Evolutionary conservation across 2,888 invertebrate species (phyloP), one percentile per base, ranked within the genome.

Genomic region (Hyalella azteca): DNA sequence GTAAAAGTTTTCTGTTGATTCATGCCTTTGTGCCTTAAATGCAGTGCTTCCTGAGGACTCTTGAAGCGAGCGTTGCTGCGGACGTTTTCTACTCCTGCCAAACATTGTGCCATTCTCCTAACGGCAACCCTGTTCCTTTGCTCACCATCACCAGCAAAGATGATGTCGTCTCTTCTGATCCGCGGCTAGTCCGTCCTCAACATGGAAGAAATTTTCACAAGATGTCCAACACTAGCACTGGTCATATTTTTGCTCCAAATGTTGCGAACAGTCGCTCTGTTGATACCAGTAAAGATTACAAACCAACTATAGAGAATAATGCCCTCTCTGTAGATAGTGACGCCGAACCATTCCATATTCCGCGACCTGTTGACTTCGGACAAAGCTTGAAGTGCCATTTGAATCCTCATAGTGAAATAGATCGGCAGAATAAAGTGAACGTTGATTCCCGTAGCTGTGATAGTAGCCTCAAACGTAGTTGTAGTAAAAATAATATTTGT

Each of bases 51-150:
- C 36, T 32, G 19, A 26, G 60, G 19, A 5, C 48, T n/a, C 29
- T 54, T 32, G 15, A 41, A 15, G 50, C 40, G 22, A 59, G 1
- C 15, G 29, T 29, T 13, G n/a, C 26, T 7, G 32, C 32, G 26
- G 78, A 81, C 45, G 89, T 93, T 41, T 92, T 91, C 87, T 90
- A 92, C 84, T 90, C 92, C 2, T 90, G 90, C 50, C 93, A 94
- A 86, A 90, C 91, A 2, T 89, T 95, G 50, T 93, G 93, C 87
- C 90, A 91, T 85, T 92, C 93, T 15, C 88, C 94, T 48, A 92
- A 92, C 86, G 91, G 90, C 82, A 95, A 95, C 87, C 91, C 92
- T 86, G 91, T 93, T 66, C 93, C 94, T 41, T 86, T 95, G 75
- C 87, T 95, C 32, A 95, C 95, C 3, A 91, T 95, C 79, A 93